Conservation (phyloP, 1,140 invertebrate genomes). For the Drosophila novamexicana region DNA sequence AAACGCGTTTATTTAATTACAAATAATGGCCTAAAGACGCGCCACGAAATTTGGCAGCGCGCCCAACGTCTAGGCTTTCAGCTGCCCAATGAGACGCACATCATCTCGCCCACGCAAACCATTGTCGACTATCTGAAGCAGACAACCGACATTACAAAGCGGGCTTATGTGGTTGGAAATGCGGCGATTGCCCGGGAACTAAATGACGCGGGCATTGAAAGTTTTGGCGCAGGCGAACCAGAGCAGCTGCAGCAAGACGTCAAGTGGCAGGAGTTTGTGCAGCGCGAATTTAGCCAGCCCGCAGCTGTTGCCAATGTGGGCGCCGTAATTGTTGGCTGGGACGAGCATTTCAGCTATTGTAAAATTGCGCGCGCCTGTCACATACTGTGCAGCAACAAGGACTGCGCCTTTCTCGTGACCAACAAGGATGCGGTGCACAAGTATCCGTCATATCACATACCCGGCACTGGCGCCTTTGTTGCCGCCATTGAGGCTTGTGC, state of each 20-base stretch:
- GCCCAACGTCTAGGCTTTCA: conserved; percentile 90
- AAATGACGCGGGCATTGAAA: conserved; percentile 90
- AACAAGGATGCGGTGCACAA: conserved; percentile 92
- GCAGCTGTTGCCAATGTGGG: conserved; percentile 89
- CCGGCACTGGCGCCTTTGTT: conserved; percentile 94
- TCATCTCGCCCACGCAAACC: conserved; percentile 93
- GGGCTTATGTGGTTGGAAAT: conserved; percentile 94
- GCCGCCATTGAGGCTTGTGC: conserved; percentile 91
- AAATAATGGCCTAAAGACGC: conserved; percentile 96
- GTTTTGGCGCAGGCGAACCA: conserved; percentile 88
- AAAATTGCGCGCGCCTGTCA: conserved; percentile 95
- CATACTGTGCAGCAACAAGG: conserved; percentile 87
- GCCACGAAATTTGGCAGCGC: conserved; percentile 92
- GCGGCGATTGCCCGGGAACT: conserved; percentile 92
- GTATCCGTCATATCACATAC: conserved; percentile 65
- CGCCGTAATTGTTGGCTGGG: conserved; percentile 96
- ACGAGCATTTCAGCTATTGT: conserved; percentile 94
- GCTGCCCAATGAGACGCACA: conserved; percentile 89
- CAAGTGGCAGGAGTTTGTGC: conserved; percentile 66
- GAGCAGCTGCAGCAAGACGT: conserved; percentile 41
- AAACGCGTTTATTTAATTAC: conserved; percentile 96
- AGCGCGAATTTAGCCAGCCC: conserved; percentile 69
- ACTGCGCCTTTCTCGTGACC: conserved; percentile 93
- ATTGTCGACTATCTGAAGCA: conserved; percentile 92
- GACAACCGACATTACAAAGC: conserved; percentile 86